Evolutionary conservation across 2,797 vertebrate genomes (phyloP), one percentile per base, ranked within the genome.

Genomic region (Dendrocincla tyrannina): DNA sequence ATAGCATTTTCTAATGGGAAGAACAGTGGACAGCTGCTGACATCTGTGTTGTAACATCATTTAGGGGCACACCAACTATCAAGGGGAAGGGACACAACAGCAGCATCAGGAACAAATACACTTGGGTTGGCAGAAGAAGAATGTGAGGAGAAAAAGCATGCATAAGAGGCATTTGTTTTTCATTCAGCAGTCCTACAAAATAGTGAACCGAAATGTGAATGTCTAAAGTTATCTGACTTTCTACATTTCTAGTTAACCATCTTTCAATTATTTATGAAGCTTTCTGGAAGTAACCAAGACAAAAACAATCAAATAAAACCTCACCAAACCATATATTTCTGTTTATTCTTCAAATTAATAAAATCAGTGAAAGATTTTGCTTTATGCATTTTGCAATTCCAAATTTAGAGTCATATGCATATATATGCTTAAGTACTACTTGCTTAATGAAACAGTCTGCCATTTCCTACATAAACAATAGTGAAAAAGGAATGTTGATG

Each of bases 31-130:
- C 27, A 42, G 33, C 79, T 95, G n/a, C 76, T 28, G 13, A 93
- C 60, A 88, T 94, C 32, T 59, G 27, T 91, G 81, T 63, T 85
- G 49, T 83, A 96, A 96, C 35, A 11, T 17, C 74, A 46, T 88
- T 86, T 66, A 84, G 59, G 44, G 19, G 60, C 39, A 84, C 66
- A 47, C 19, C 69, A 18, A 24, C 17, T 82, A 82, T 52, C 27
- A 52, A 69, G 64, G 55, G 16, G 66, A 18, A 47, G n/a, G 13
- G 70, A n/a, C 42, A 28, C 5, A 73, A 62, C 68, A 85, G 56
- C 35, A 83, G 89, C 30, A 91, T 70, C 35, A 89, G 55, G 23
- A 88, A 44, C 41, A 93, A 92, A 89, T 70, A 70, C n/a, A 88
- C 49, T 68, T 67, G 44, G 25, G 49, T 55, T 88, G 53, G 17